Evolutionary conservation across 2,797 vertebrate genomes (phyloP).

Genomic region (Coilia nasus): DNA sequence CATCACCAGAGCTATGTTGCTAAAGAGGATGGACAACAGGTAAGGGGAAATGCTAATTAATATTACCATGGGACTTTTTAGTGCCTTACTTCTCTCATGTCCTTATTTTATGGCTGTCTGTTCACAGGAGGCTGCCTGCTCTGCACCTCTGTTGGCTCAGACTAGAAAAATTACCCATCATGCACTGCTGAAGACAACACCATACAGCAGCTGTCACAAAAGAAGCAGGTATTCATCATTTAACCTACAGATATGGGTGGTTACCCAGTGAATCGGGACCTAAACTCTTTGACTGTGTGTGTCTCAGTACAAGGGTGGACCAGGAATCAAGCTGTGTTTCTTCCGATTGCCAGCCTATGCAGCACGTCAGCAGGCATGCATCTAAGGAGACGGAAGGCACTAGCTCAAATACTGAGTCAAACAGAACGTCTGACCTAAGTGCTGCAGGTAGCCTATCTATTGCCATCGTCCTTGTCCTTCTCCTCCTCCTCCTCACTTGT

Average conservation of each 20-base stretch:
- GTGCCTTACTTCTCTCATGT: neutral
- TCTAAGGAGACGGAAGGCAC: neutral
- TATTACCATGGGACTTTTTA: neutral
- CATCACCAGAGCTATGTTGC: slow-evolving; percentile 71
- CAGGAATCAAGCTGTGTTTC: neutral
- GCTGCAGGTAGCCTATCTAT: neutral
- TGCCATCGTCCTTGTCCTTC: neutral
- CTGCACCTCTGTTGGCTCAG: slow-evolving; percentile 83
- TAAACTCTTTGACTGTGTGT: neutral
- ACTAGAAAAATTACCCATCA: slow-evolving; percentile 82
- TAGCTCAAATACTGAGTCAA: neutral
- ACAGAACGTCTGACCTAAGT: neutral
- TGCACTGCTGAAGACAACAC: slow-evolving; percentile 78
- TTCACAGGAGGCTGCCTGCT: slow-evolving; percentile 65
- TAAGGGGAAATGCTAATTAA: slow-evolving; percentile 47
- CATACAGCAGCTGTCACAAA: slow-evolving; percentile 87
- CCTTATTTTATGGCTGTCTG: slow-evolving; percentile 36
- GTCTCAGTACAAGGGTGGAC: neutral
- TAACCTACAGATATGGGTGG: neutral
- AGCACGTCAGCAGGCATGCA: neutral
- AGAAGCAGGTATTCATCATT: slow-evolving; percentile 69
- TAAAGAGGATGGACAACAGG: slow-evolving; percentile 75
- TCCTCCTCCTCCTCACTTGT: slow-evolving; percentile 2
- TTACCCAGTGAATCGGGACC: neutral
- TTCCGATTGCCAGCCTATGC: neutral